A percentile compares a stretch with the other conserved stretches of the same genome.
These are phyloP conservation scores for Octonoba sinensis DNA, from an alignment of 2,888 invertebrate genomes.

Conservation along the genomic window DNA sequence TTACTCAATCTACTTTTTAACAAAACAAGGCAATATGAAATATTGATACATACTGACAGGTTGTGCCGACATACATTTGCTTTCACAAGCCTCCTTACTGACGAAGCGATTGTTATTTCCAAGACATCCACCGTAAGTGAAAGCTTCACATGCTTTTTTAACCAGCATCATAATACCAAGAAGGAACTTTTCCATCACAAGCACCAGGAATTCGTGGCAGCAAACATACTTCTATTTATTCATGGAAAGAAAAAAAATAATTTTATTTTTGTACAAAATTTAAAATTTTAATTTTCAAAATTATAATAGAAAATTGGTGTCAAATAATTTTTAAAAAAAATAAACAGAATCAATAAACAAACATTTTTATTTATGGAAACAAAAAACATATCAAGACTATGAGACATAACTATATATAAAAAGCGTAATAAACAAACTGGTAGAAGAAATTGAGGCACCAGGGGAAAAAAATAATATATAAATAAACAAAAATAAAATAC, in stretches of 20 bases:
- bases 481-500: too few species aligned
- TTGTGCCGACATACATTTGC: conserved; percentile 58
- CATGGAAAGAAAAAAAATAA: conserved; percentile 59
- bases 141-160: conserved; percentile 68
- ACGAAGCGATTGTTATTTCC: conserved; percentile 71
- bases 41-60: conserved; percentile 23
- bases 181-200: conserved; percentile 63
- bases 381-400: too few species aligned
- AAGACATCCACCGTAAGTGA: conserved; percentile 71
- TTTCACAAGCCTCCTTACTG: conserved; percentile 66
- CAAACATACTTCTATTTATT: conserved; percentile 80
- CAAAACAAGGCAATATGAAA: too few species aligned
- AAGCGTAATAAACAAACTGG: too few species aligned
- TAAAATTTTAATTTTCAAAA: background rate
- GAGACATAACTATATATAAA: too few species aligned
- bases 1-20: too few species aligned
- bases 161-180: conserved; percentile 62
- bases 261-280: too few species aligned
- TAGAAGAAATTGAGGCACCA: too few species aligned
- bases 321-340: background rate
- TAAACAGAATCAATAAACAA: background rate
- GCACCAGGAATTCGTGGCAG: conserved; percentile 75
- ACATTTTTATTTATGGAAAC: background rate
- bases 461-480: too few species aligned
- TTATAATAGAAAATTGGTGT: background rate